Conservation (phyloP, 2,113 vertebrate species). For the Tichodroma muraria region DNA sequence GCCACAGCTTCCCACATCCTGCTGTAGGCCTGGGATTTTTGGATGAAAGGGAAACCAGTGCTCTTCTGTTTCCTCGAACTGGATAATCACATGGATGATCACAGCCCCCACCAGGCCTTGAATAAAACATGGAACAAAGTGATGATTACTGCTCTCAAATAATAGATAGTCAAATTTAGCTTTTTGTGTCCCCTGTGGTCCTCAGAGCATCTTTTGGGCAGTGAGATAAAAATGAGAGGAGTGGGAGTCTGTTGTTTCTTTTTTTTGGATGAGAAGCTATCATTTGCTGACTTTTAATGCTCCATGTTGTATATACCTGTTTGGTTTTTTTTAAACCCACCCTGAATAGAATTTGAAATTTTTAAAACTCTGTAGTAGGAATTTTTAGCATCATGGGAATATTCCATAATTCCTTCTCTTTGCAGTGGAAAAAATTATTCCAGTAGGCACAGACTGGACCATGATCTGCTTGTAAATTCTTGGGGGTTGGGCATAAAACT, state of each 20-base stretch:
- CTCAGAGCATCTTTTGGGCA: not conserved
- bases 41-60: not conserved
- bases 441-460: not conserved
- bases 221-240: not conserved
- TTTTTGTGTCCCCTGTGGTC: not conserved
- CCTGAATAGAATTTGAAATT: not conserved
- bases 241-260: not conserved
- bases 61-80: not conserved
- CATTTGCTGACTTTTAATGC: not conserved
- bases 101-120: not conserved
- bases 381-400: not conserved
- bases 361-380: not conserved
- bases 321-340: not conserved
- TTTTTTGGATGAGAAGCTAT: not conserved
- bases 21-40: not conserved
- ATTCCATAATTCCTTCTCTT: not conserved
- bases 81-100: not conserved
- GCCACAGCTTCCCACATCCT: not conserved
- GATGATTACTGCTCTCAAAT: not conserved
- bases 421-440: not conserved
- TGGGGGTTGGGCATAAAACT: not conserved
- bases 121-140: not conserved
- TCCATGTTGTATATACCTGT: not conserved
- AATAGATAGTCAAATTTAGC: not conserved
- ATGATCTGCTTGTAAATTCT: not conserved